Evolutionary conservation across 2,888 invertebrate species (phyloP), one percentile per base, ranked within the genome.

Genomic region (Pediacus dermestoides): DNA sequence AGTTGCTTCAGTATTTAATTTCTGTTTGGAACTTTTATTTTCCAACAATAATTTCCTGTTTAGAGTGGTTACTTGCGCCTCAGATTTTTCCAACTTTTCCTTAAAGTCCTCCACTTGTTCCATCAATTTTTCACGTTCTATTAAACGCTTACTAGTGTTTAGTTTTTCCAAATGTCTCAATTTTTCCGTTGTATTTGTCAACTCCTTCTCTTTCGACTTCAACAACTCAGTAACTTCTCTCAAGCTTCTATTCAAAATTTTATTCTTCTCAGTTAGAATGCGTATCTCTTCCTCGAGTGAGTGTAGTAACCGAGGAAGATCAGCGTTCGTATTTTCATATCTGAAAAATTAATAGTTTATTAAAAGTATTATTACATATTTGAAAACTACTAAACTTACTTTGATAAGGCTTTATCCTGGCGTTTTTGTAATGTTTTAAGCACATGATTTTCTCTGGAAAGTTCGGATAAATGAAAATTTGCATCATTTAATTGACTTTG

Each of bases 401-500:
- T 83, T 51, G 80, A 79, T 33, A 89, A 66, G 0, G 88, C 88
- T 40, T 80, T 78, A 57, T 88, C 87, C 57, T 88, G 88, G 32
- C 88, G 77, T 61, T 85, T 87, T 65, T 87, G 87, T 22, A 88
- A 67, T 2, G 82, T 85, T 52, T 82, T 81, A 16, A 89, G 64
- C 22, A 85, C 74, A 51, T 81, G 78, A 61, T 89, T 89, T 64
- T 89, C 89, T 59, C 83, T 77, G 1, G 75, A 71, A 25, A 82
- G 61, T 63, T 82, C 82, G 60, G 85, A 79, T 42, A 88, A 73
- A 61, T 85, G 85, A 53, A 80, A 84, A 61, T 87, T 86, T 0
- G 86, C 86, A 64, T 87, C 86, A 3, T 82, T 78, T 37, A 88
- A 61, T 62, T 88, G 86, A 66, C 85, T 88, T 69, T 88, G 88